Percentiles rank a stretch among this genome's conserved stretches.
Evolutionary conservation across 2,888 invertebrate species (phyloP).

Genomic region (Mesoligia furuncula): DNA sequence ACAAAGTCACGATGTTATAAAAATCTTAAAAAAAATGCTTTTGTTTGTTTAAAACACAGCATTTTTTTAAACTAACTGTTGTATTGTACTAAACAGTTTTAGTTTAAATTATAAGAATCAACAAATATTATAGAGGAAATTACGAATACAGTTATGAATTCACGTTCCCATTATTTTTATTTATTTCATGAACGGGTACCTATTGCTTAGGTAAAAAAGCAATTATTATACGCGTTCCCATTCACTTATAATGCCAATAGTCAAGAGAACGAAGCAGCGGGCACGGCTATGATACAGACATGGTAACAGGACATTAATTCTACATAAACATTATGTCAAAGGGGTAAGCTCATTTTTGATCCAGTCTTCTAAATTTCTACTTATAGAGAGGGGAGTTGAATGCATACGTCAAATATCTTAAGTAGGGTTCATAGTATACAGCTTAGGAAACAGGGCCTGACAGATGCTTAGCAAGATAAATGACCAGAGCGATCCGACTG

Average conservation of each 20-base stretch:
- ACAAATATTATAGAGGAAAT: not conserved
- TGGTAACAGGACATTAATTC: not conserved
- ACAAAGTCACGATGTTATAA: not conserved
- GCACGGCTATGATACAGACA: not conserved
- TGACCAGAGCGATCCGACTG: slow-evolving; percentile 35
- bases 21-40: not conserved
- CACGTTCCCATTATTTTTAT: not conserved
- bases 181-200: too few relatives aligned
- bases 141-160: not conserved
- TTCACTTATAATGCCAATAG: not conserved
- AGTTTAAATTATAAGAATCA: too few relatives aligned
- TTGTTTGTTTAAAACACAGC: too few relatives aligned
- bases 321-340: not conserved
- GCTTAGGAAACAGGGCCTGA: slow-evolving; percentile 47
- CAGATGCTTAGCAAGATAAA: slow-evolving; percentile 59
- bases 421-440: slow-evolving; percentile 39
- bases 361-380: not conserved
- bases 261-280: too few relatives aligned
- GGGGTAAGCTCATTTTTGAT: not conserved
- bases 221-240: not conserved
- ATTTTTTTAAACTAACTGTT: not conserved
- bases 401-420: slow-evolving; percentile 49
- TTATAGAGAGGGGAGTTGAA: slow-evolving; percentile 11
- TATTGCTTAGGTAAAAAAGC: too few relatives aligned
- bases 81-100: not conserved